Base-by-base conservation (phyloP, 2,888 invertebrate species). In the Drosophila nr. perissopoda region DNA sequence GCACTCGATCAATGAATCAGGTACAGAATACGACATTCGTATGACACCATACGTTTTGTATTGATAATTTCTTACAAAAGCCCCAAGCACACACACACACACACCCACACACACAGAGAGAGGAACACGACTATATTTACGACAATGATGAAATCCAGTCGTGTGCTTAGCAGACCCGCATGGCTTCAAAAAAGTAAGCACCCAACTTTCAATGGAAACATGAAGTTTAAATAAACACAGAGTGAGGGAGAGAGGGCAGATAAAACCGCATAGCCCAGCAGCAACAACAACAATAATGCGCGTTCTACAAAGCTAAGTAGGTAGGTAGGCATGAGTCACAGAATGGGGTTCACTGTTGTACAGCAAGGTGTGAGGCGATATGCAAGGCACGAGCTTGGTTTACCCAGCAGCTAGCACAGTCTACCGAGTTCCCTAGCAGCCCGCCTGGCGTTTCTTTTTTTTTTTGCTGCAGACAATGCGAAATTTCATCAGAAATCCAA, bases 401-500 rank as follows among this genome's bases (percentile, higher is more conserved):
- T 34, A 31, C 51, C 33, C 62, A 54, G 46, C 21, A 46, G 21
- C 46, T 25, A 25, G 25, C 16, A 46, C 16, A 46, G 16, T 4
- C 7, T 25, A 25, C 16, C 46, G 46, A 49, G 27, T 27, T 63
- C 42, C 49, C 57, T 63, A 51, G 66, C 74, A 79, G 74, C 74
- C 73, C 59, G 71, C 63, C 40, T 79, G 71, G 36, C 82, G 67
- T 42, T 60, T n/a, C 53, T 34, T 49, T 38, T 29, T 33, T 33
- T 59, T 68, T 61, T 29, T n/a, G 59, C 49, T 66, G 86, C 88
- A 85, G 87, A 85, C 85, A 85, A 85, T 88, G 88, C 89, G 88
- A 87, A 88, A 89, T 89, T 87, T 88, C 90, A 84, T 84, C 90
- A 89, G 87, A 88, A 88, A 89, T 82, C 89, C 90, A 88, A 89